Percentiles rank a stretch among this genome's conserved stretches.
phyloP scores from a whole-genome alignment of 2,888 invertebrate species.

The Schrankia costaestrigalis region DNA sequence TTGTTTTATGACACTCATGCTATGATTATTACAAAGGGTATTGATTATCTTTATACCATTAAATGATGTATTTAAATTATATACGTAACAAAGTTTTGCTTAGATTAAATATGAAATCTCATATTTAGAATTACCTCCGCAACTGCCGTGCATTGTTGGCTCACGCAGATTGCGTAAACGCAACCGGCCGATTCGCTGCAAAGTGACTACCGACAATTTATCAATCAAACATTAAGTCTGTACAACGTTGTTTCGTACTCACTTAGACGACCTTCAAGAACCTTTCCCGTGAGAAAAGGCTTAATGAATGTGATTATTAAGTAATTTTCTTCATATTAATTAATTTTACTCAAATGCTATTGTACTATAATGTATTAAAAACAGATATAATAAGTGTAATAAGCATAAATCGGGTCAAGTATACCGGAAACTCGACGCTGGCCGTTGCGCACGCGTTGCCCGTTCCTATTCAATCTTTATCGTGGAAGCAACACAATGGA shows the following conservation, averaged over 20 bases:
- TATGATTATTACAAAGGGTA: no score
- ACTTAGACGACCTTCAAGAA: slow-evolving; percentile 36
- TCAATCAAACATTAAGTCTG: slow-evolving; percentile 46
- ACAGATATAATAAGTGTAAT: slow-evolving; percentile 45
- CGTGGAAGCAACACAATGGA: slow-evolving; percentile 48
- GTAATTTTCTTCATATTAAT: slow-evolving; percentile 16
- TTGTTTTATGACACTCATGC: no score
- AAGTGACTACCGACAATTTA: slow-evolving; percentile 53
- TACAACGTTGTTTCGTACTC: slow-evolving; percentile 24
- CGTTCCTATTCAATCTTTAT: slow-evolving; percentile 62
- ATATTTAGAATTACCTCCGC: slow-evolving; percentile 42
- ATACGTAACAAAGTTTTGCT: no score
- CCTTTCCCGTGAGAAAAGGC: slow-evolving; percentile 52
- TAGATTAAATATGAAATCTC: slow-evolving; percentile 53
- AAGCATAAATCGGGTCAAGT: slow-evolving; percentile 68
- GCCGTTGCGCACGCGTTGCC: slow-evolving; percentile 56
- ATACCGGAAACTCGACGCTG: slow-evolving; percentile 64
- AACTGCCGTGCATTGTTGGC: slow-evolving; percentile 41
- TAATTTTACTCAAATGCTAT: slow-evolving; percentile 26
- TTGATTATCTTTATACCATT: no score
- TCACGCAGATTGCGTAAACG: slow-evolving; percentile 44
- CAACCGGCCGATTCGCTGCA: slow-evolving; percentile 27
- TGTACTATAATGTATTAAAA: slow-evolving; percentile 30
- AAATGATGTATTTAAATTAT: no score
- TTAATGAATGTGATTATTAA: slow-evolving; percentile 23